Percentiles rank a stretch among this genome's conserved stretches.
Conservation (phyloP, 1,140 invertebrate genomes). For the Globodera ellingtonae region DNA sequence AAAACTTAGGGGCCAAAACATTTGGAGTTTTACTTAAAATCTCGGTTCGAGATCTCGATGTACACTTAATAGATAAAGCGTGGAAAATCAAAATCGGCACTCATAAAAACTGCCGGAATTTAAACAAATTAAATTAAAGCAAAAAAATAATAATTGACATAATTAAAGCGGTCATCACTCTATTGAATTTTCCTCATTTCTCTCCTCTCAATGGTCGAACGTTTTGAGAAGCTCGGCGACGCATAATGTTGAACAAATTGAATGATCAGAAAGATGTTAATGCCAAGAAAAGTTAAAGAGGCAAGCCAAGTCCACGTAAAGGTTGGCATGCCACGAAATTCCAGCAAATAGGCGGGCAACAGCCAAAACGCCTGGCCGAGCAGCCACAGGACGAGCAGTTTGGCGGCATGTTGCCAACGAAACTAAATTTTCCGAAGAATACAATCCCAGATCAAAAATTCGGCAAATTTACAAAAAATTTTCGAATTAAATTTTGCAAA, state of each 20-base stretch:
- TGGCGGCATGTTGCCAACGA: conserved; percentile 12
- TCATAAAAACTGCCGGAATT: too few relatives aligned
- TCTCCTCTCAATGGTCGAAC: too few relatives aligned
- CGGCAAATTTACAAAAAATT: too few relatives aligned
- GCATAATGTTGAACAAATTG: conserved; percentile 23
- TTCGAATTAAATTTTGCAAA: too few relatives aligned
- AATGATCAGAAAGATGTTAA: conserved; percentile 65
- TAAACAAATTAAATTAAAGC: too few relatives aligned
- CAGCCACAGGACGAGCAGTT: conserved; percentile 74
- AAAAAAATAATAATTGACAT: too few relatives aligned
- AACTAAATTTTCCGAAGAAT: conserved; percentile 42
- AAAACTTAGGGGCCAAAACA: too few relatives aligned
- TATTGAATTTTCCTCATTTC: conserved; percentile 10
- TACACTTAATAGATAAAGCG: too few relatives aligned
- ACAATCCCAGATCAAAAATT: background rate
- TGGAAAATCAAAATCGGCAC: too few relatives aligned
- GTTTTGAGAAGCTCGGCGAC: too few relatives aligned
- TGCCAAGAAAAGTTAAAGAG: conserved; percentile 67
- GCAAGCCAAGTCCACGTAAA: conserved; percentile 72
- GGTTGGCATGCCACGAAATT: conserved; percentile 82
- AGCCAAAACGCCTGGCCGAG: conserved; percentile 82
- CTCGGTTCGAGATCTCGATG: too few relatives aligned
- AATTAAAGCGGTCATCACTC: background rate
- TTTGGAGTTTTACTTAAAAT: too few relatives aligned
- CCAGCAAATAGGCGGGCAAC: conserved; percentile 83